These are phyloP conservation scores for Heliconius ethilla DNA, from an alignment of 2,888 invertebrate species.

Conservation along the genomic window DNA sequence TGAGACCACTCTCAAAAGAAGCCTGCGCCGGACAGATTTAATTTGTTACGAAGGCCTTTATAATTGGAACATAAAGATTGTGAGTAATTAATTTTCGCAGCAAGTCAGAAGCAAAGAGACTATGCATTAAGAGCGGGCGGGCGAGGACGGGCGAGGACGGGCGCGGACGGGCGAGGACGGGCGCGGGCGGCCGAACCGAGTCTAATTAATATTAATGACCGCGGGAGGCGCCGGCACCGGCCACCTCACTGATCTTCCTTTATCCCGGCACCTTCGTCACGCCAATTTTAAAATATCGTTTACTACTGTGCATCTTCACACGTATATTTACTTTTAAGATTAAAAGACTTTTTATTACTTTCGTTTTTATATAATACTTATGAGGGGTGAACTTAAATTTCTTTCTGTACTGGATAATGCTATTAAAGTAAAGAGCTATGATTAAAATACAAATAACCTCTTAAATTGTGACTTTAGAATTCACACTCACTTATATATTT, in stretches of 20 bases:
- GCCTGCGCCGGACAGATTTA: constrained; percentile 82
- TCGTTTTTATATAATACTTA: not conserved
- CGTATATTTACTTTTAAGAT: constrained; percentile 24
- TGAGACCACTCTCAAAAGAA: constrained; percentile 81
- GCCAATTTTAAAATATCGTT: constrained; percentile 36
- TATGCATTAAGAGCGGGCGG: constrained; percentile 65
- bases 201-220: constrained; percentile 82
- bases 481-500: not conserved
- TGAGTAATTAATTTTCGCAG: constrained; percentile 82
- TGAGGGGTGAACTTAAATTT: not conserved
- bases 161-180: constrained; percentile 54
- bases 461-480: not conserved
- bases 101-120: constrained; percentile 81
- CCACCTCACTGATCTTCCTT: constrained; percentile 58
- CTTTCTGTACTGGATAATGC: not conserved
- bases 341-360: constrained; percentile 5
- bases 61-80: constrained; percentile 83
- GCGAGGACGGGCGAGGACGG: constrained; percentile 34
- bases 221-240: constrained; percentile 63
- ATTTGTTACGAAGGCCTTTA: constrained; percentile 83
- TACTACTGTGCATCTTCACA: constrained; percentile 41
- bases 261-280: constrained; percentile 62
- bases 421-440: not conserved
- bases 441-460: not conserved
- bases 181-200: constrained; percentile 64